Evolutionary conservation across 1,140 invertebrate species (phyloP), one percentile per base, ranked within the genome.

Genomic region (Drosophila chauvacae): DNA sequence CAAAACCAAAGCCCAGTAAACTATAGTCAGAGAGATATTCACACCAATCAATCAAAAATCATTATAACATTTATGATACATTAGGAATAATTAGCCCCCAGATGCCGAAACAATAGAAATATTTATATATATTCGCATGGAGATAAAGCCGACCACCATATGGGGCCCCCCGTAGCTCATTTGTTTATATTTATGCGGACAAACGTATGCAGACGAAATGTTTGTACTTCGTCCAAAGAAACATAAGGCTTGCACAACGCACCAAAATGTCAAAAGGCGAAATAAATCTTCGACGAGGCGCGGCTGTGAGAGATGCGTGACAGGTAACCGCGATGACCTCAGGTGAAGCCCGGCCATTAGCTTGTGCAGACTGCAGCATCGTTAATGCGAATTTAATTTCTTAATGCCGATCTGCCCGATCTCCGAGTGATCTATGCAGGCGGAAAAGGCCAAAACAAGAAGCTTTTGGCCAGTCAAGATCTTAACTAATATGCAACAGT

Each of bases 381-480:
- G 30, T 60, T 77, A 80, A 80, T 80, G 76, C 69, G 75, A 80
- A 66, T 80, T 62, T 80, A 66, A 80, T 79, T 80, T 79, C 66
- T 63, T 60, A 61, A 73, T 64, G 23, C 37, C 50, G 33, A 23
- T 20, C 13, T 33, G 28, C 16, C 48, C 48, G 26, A 13, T 28
- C 18, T 10, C 42, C 44, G 30, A 55, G 35, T 47, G 71, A 77
- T 69, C 44, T 62, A 61, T 62, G 63, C 62, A 48, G 33, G 30
- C 74, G 60, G 73, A 76, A 69, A 61, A 62, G 23, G 47, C 30
- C n/a, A 64, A 66, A 44, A 47, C 55, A 45, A 66, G 63, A 47
- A 65, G 71, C 60, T 16, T 55, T 55, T 68, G 23, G 23, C 35
- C 45, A 55, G 66, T 33, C 30, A 44, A 51, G n/a, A 96, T 85